Evolutionary conservation across 2,797 vertebrate genomes (phyloP), one percentile per base, ranked within the genome.

Genomic region (Epinephelus malabaricus): DNA sequence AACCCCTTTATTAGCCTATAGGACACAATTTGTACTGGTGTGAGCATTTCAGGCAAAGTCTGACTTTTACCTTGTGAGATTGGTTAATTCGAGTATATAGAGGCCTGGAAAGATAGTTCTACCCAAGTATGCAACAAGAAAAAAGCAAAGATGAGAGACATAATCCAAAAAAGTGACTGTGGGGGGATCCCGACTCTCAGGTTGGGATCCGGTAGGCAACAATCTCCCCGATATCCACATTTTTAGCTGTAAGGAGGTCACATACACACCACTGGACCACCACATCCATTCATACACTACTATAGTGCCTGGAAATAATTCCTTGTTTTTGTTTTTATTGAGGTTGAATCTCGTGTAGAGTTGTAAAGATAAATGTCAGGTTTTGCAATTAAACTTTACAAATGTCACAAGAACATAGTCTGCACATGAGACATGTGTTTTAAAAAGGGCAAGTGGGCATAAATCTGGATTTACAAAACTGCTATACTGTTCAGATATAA

Each of bases 351-450:
- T 56, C 18, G 3, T 12, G 1, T 64, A 74, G 38, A 15, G 18
- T 21, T 60, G 23, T 55, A 64, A 82, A 88, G 34, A 67, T 50
- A 90, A 92, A 92, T 86, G 87, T 86, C 83, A 88, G 5, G 25
- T 78, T 78, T 83, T 88, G 70, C 55, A 43, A 45, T 63, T 49
- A 74, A 7, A 59, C 56, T 82, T 91, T 67, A 72, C 47, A 81
- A 72, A 88, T 86, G 82, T 90, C 81, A 86, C n/a, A 45, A 34
- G 14, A 67, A 40, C 27, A 12, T 11, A 1, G 43, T 12, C n/a
- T 59, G 17, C 25, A 56, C 23, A 4, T 40, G 19, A 47, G n/a
- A 10, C 2, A 18, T 1, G 59, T 38, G 23, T 38, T 77, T 86
- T 86, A 43, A 62, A 83, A 87, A 86, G 84, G 81, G 19, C 82